These are phyloP conservation scores for Thyatira batis DNA, from an alignment of 2,888 invertebrate genomes.

Conservation along the genomic window DNA sequence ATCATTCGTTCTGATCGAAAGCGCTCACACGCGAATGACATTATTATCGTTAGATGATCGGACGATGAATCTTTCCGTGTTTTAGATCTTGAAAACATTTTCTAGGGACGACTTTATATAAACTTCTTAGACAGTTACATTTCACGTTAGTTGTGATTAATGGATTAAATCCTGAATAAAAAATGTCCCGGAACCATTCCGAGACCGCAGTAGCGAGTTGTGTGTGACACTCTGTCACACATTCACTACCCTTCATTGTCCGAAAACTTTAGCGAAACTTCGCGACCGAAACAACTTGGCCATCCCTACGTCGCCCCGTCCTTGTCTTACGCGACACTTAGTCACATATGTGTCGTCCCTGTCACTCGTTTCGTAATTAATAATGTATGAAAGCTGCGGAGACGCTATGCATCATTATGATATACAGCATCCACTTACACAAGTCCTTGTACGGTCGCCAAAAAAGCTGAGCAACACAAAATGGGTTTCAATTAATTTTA, in stretches of 20 bases:
- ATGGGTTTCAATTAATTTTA: slow-evolving; percentile 49
- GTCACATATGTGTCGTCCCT: slow-evolving; percentile 29
- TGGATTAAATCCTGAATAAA: not conserved
- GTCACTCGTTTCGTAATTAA: slow-evolving; percentile 62
- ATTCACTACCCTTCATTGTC: slow-evolving; percentile 3
- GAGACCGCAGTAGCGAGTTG: not conserved
- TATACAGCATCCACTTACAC: slow-evolving; percentile 45
- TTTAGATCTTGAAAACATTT: not conserved
- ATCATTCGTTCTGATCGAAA: not conserved
- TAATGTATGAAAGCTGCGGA: slow-evolving; percentile 71
- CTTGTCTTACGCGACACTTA: slow-evolving; percentile 7
- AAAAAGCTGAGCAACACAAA: slow-evolving; percentile 40
- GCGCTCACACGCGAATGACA: slow-evolving; percentile 1
- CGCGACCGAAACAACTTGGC: slow-evolving; percentile 31
- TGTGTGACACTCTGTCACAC: not conserved
- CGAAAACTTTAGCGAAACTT: slow-evolving; percentile 23
- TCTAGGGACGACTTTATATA: too few relatives aligned
- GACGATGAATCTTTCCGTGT: not conserved
- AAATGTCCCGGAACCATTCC: not conserved
- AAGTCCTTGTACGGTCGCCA: slow-evolving; percentile 48
- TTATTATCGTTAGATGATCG: not conserved
- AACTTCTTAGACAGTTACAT: too few relatives aligned
- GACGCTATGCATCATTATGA: slow-evolving; percentile 68
- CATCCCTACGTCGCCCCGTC: slow-evolving; percentile 34
- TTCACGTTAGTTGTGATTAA: not conserved